These are phyloP conservation scores for Discoglossus pictus DNA, from an alignment of 2,797 vertebrate genomes.

Conservation along the genomic window DNA sequence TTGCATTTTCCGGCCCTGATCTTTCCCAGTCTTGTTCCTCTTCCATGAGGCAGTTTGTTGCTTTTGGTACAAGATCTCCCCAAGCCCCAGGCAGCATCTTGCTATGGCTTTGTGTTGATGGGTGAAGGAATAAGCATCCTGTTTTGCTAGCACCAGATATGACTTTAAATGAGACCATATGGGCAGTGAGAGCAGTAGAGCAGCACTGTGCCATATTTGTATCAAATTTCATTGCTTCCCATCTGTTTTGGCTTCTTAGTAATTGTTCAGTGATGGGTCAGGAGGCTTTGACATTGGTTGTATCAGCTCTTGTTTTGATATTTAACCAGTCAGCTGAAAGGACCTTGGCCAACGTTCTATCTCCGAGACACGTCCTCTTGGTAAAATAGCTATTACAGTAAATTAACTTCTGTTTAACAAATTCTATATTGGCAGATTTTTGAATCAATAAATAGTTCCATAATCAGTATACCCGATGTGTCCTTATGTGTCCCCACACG, in stretches of 20 bases:
- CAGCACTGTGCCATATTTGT: slow-evolving; percentile 22
- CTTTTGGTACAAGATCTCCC: background rate
- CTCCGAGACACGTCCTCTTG: background rate
- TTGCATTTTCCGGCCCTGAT: background rate
- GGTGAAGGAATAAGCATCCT: slow-evolving; percentile 35
- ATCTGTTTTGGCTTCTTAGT: slow-evolving; percentile 37
- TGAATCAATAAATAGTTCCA: background rate
- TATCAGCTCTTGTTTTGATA: slow-evolving; percentile 26
- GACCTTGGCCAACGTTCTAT: background rate
- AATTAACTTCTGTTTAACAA: background rate
- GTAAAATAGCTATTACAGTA: no score
- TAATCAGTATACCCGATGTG: no score
- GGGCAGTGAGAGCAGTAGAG: slow-evolving; percentile 24
- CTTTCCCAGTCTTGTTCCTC: background rate
- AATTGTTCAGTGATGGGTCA: slow-evolving; percentile 26
- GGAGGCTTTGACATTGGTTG: slow-evolving; percentile 21
- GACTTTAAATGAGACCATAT: slow-evolving; percentile 46
- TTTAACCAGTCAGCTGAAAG: slow-evolving; percentile 34
- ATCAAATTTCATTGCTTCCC: slow-evolving; percentile 36
- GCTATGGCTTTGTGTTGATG: slow-evolving; percentile 16
- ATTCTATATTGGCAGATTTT: background rate
- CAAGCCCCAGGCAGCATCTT: slow-evolving; percentile 22
- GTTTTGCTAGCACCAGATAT: slow-evolving; percentile 41
- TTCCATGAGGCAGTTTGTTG: background rate
- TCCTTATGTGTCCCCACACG: no score